A percentile compares a stretch with the other conserved stretches of the same genome.
Evolutionary conservation across 2,113 vertebrate genomes (phyloP).

Genomic region (Gymnobelideus leadbeateri): DNA sequence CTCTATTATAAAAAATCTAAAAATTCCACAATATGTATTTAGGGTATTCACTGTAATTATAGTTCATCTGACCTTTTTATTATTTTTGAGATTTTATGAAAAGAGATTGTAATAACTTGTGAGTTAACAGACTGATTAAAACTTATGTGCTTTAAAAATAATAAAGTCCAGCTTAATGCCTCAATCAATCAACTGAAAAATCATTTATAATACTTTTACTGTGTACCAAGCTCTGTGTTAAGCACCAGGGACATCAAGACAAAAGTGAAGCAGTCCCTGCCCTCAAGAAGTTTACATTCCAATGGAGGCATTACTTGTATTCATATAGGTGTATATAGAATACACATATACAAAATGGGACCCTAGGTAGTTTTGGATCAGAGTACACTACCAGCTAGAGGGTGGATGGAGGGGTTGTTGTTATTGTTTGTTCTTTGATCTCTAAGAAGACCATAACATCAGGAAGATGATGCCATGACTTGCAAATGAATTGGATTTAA

Average conservation of each 20-base stretch:
- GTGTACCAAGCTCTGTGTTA: neutral
- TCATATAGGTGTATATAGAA: neutral
- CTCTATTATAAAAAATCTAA: constrained; percentile 22
- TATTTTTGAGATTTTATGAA: constrained; percentile 51
- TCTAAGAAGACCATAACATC: too few species aligned
- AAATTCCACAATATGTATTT: constrained; percentile 5
- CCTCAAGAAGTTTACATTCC: neutral
- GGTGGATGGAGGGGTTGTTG: neutral
- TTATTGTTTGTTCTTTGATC: too few species aligned
- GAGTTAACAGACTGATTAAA: constrained; percentile 32
- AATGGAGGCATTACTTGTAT: neutral
- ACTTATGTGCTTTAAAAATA: constrained; percentile 34
- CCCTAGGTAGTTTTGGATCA: neutral
- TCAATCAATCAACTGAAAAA: neutral
- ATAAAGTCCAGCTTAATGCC: neutral
- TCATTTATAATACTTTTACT: neutral
- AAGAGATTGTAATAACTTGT: constrained; percentile 47
- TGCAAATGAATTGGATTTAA: too few species aligned
- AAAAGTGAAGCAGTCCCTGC: neutral
- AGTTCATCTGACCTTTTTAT: constrained; percentile 12
- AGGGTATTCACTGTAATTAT: neutral
- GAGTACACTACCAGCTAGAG: neutral
- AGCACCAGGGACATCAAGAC: neutral
- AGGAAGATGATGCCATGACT: too few species aligned
- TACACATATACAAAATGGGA: neutral